phyloP scores from a whole-genome alignment of 2,797 vertebrate species.

The Hoplostethus mediterraneus region DNA sequence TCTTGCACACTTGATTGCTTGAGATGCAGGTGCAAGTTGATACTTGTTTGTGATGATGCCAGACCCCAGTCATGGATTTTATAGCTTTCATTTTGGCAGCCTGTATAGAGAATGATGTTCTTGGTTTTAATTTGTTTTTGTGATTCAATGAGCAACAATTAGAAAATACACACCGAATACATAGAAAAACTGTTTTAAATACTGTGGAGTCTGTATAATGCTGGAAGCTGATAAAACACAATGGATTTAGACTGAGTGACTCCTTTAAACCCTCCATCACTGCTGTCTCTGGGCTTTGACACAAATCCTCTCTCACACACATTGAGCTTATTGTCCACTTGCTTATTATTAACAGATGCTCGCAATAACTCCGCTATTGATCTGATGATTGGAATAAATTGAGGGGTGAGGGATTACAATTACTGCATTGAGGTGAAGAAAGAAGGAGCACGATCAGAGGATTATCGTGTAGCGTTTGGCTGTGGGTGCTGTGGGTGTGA shows the following conservation, averaged over 20 bases:
- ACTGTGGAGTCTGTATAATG: constrained; percentile 56
- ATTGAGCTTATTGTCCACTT: not conserved
- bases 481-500: constrained; percentile 36
- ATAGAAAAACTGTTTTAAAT: constrained; percentile 46
- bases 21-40: not conserved
- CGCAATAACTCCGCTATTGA: constrained; percentile 24
- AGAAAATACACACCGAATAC: constrained; percentile 61
- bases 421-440: constrained; percentile 11
- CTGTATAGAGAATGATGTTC: constrained; percentile 17
- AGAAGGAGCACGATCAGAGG: constrained; percentile 27
- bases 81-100: not conserved
- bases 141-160: constrained; percentile 62
- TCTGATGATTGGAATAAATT: constrained; percentile 31
- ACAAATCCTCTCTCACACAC: constrained; percentile 7
- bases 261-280: not conserved
- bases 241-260: constrained; percentile 52
- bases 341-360: constrained; percentile 7
- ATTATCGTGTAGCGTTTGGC: constrained; percentile 23
- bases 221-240: constrained; percentile 51
- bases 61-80: not conserved
- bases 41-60: not conserved
- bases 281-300: constrained; percentile 5
- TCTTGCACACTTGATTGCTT: constrained; percentile 10
- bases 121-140: constrained; percentile 49
- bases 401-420: constrained; percentile 29